Base-by-base conservation (phyloP, 2,797 vertebrate species). In the Myotis myotis region DNA sequence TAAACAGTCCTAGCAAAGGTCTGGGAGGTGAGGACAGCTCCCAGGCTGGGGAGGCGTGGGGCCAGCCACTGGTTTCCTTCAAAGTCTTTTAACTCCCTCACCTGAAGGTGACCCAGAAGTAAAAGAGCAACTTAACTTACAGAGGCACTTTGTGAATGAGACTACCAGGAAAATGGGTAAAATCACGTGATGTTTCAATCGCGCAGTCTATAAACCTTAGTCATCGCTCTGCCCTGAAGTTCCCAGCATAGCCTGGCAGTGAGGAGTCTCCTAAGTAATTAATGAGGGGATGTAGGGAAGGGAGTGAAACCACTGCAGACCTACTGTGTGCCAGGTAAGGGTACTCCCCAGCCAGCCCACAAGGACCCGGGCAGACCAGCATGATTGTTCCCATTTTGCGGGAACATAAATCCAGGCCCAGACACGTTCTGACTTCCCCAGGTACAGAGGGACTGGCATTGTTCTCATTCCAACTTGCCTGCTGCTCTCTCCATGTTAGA, bases 241-340 rank as follows among this genome's bases (percentile, higher is more conserved):
- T 84, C 47, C 55, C 33, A 66, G 72, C 79, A 25, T 33, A 74
- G 49, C 76, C 72, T 71, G 84, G 72, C 55, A 38, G 66, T 66
- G 89, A 70, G 76, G 30, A 41, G 11, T 33, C 85, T 75, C 10
- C 1, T 87, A 81, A 95, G 91, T 92, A 79, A 85, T 87, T 89
- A 64, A 93, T 8, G 4, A 70, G 60, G 72, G 49, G 15, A 3
- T 13, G 1, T 28, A 11, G 47, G 74, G 88, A 64, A 70, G 74
- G 86, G 76, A 79, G 47, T 5, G 8, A 62, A 57, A 25, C 44
- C 2, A 6, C 9, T 28, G 30, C 13, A 57, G 75, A 23, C 38
- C 87, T 55, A 15, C 44, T 11, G 13, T 71, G 53, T 44, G 11
- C 57, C 15, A 25, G 41, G 13, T 23, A 8, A 5, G 64, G 22